Evolutionary conservation across 2,888 invertebrate genomes (phyloP).

Genomic region (Heliconius hortense): DNA sequence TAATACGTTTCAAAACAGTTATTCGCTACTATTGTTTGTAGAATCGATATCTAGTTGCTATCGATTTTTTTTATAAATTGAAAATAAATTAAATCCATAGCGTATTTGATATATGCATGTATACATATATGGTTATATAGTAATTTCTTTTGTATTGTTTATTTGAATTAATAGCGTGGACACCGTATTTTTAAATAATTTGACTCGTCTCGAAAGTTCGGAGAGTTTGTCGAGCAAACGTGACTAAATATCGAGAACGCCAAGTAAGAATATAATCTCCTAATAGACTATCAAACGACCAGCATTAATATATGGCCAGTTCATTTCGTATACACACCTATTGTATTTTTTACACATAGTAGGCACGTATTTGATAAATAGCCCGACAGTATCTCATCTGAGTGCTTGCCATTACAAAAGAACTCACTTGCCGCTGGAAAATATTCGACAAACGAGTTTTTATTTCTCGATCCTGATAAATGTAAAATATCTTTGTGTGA

Average conservation of each 20-base stretch:
- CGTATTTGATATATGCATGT: background rate
- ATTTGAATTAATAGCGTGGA: background rate
- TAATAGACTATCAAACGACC: conserved; percentile 54
- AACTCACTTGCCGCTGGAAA: conserved; percentile 33
- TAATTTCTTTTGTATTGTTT: background rate
- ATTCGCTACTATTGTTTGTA: conserved; percentile 45
- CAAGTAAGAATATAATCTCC: conserved; percentile 43
- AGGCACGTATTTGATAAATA: conserved; percentile 50
- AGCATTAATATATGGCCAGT: conserved; percentile 61
- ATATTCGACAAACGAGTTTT: conserved; percentile 34
- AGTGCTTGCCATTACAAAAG: conserved; percentile 39
- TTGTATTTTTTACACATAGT: conserved; percentile 59
- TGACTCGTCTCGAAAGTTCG: too few relatives aligned
- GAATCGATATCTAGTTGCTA: background rate
- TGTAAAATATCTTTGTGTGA: background rate
- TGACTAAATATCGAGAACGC: conserved; percentile 40
- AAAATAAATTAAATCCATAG: background rate
- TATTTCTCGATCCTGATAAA: conserved; percentile 14
- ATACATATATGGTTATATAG: background rate
- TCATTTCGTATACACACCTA: conserved; percentile 53
- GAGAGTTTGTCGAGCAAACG: background rate
- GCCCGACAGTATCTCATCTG: conserved; percentile 47
- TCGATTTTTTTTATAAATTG: background rate
- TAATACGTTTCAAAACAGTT: conserved; percentile 47
- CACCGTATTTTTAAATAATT: background rate